Conservation (phyloP, 1,140 invertebrate genomes). For the Phenacoccus solenopsis region DNA sequence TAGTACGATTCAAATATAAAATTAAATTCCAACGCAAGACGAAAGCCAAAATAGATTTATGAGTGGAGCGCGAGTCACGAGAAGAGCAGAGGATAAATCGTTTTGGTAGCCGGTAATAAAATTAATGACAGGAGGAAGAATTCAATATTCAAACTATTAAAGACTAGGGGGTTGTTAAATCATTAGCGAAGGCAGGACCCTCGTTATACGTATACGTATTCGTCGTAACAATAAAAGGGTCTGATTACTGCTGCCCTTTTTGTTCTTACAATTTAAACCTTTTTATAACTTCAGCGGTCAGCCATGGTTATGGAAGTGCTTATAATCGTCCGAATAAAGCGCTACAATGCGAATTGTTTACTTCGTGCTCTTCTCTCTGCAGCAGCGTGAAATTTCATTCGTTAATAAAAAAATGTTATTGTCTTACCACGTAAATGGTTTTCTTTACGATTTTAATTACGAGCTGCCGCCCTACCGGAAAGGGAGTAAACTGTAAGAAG, state of each 20-base stretch:
- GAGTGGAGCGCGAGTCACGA: not conserved
- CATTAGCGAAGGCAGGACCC: not conserved
- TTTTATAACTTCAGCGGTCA: not conserved
- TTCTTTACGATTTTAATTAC: no score
- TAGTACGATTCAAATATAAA: not conserved
- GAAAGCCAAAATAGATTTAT: not conserved
- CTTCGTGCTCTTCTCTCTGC: not conserved
- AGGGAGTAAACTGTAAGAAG: no score
- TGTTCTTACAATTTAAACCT: not conserved
- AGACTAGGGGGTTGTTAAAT: constrained; percentile 1
- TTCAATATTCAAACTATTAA: constrained; percentile 3
- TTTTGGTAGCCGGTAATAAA: constrained; percentile 1
- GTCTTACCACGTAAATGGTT: no score
- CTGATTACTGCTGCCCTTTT: constrained; percentile 1
- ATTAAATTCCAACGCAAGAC: not conserved
- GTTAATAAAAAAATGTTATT: no score
- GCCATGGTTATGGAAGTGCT: not conserved
- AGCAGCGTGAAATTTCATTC: no score
- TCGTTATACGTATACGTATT: no score
- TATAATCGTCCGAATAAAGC: not conserved
- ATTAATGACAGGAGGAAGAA: not conserved
- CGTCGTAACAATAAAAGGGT: not conserved
- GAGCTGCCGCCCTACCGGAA: no score
- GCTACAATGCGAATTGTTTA: not conserved
- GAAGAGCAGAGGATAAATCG: not conserved